A percentile compares a stretch with the other conserved stretches of the same genome.
Conservation (phyloP, 2,888 invertebrate species). For the Willowsia nigromaculata region DNA sequence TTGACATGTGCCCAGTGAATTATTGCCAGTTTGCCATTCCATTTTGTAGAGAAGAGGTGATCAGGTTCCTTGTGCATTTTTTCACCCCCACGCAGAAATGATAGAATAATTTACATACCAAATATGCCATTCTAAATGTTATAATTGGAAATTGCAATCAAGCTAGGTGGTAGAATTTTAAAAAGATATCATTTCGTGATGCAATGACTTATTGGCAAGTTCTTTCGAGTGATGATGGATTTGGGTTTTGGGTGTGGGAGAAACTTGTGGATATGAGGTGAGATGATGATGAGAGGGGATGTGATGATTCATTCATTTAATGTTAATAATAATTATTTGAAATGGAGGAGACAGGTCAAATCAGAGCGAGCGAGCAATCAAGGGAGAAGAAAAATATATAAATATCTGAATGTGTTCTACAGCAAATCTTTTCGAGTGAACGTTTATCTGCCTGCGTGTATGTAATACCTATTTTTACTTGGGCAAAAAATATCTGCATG, state of each 20-base stretch:
- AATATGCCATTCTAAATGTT: conserved; percentile 14
- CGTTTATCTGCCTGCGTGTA: no score
- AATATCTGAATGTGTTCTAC: background rate
- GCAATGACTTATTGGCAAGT: background rate
- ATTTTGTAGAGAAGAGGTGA: background rate
- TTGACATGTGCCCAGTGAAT: conserved; percentile 62
- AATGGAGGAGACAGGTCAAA: conserved; percentile 49
- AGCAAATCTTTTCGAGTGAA: no score
- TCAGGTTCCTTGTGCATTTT: background rate
- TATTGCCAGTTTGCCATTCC: conserved; percentile 21
- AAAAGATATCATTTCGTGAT: conserved; percentile 33
- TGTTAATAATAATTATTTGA: conserved; percentile 55
- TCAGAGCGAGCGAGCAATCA: background rate
- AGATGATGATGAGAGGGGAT: conserved; percentile 31
- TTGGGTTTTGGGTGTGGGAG: conserved; percentile 40
- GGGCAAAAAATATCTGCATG: conserved; percentile 3
- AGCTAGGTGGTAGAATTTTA: no score
- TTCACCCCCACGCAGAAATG: background rate
- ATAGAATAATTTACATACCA: background rate
- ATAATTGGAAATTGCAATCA: conserved; percentile 33
- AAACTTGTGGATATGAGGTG: background rate
- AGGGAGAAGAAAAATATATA: background rate
- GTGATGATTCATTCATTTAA: conserved; percentile 34
- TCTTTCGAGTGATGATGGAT: background rate
- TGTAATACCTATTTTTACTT: no score